Conservation (phyloP, 2,888 invertebrate genomes). For the Catotricha subobsoleta region DNA sequence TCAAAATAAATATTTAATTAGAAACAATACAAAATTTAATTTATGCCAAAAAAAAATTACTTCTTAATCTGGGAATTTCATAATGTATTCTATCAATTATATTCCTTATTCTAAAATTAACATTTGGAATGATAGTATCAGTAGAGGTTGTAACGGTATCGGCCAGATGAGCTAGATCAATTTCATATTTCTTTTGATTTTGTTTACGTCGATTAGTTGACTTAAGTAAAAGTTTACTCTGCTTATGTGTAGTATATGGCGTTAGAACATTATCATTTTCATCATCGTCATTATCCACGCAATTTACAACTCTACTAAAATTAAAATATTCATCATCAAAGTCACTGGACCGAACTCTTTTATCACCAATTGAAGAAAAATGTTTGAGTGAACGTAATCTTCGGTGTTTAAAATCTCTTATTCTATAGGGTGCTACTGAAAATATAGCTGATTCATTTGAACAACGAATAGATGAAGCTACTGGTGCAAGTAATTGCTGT, state of each 20-base stretch:
- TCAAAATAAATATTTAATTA: not conserved
- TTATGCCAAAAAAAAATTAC: constrained; percentile 16
- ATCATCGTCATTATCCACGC: too few species aligned
- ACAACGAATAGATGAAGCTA: constrained; percentile 4
- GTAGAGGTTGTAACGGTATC: not conserved
- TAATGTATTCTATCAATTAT: constrained; percentile 24
- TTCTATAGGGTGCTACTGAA: constrained; percentile 7
- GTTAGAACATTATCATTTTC: too few species aligned
- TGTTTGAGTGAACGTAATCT: too few species aligned
- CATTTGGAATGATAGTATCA: constrained; percentile 15
- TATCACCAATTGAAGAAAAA: too few species aligned
- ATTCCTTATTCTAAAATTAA: constrained; percentile 19
- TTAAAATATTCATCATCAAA: constrained; percentile 16
- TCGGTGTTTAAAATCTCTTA: too few species aligned
- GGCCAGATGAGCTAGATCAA: too few species aligned
- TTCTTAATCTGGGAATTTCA: constrained; percentile 26
- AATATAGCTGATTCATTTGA: too few species aligned
- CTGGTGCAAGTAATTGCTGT: constrained; percentile 12
- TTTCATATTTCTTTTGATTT: too few species aligned
- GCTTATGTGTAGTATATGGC: too few species aligned
- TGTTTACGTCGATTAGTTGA: too few species aligned
- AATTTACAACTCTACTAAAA: constrained; percentile 13
- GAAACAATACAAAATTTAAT: not conserved
- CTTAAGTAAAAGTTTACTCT: too few species aligned
- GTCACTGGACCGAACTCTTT: constrained; percentile 12